These are phyloP conservation scores for Invenusta paracnida DNA, from an alignment of 2,888 invertebrate species.

Conservation along the genomic window DNA sequence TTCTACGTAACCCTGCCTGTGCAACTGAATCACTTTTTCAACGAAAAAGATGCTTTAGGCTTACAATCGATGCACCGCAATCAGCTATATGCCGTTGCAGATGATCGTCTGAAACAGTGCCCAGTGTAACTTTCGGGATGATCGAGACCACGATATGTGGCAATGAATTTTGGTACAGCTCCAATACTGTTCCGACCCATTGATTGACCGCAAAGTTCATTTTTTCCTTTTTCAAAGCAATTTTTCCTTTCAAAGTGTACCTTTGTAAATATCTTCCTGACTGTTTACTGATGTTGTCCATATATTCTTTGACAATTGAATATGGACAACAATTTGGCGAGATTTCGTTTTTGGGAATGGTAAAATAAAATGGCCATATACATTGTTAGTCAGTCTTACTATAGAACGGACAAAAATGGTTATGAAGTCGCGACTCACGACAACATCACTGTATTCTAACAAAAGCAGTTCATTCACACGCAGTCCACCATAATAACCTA, in stretches of 20 bases:
- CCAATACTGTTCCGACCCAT: no score
- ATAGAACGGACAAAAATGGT: background rate
- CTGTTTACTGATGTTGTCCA: background rate
- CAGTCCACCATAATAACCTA: slow-evolving; percentile 1
- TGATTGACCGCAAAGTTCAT: no score
- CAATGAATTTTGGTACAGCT: no score
- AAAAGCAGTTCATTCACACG: background rate
- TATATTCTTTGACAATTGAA: background rate
- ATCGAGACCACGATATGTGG: no score
- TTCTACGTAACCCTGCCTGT: background rate
- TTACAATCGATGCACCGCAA: background rate
- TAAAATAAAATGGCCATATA: background rate
- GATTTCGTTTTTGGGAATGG: background rate
- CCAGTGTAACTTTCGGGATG: background rate
- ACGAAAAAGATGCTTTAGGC: background rate
- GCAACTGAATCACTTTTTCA: background rate
- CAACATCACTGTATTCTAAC: slow-evolving; percentile 18
- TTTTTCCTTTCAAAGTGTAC: background rate
- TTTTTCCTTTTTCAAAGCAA: no score
- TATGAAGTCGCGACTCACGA: background rate
- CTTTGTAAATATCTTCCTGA: background rate
- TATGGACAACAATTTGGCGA: background rate
- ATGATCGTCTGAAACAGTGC: background rate
- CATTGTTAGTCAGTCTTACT: background rate
- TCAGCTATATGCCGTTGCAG: background rate